Evolutionary conservation across 37 sponge, comb jelly and placozoan species (phyloP), one percentile per base, ranked within the genome.

Genomic region (Aphrocallistes beatrix): DNA sequence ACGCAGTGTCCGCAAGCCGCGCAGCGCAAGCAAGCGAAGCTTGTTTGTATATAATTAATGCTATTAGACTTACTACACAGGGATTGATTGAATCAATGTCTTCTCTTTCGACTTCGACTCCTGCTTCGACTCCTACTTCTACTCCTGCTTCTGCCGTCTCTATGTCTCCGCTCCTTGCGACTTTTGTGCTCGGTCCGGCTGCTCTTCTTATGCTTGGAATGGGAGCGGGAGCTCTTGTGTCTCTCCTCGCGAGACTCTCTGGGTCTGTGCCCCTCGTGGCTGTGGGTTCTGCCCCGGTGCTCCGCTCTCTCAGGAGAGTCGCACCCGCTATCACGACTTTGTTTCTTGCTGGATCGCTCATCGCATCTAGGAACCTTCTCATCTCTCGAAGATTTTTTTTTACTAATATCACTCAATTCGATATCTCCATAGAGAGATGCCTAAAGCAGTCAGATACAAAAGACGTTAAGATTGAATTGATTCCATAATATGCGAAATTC

Each of bases 201-300:
- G 32, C 21, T 3, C 21, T 30, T 3, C 75, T 60, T 60, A 13
- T 60, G 75, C 25, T 1, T 13, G 25, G 75, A 60, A 13, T 13
- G 75, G 75, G 75, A 60, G 75, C n/a, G 75, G 34, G 75, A 60
- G 75, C 75, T 60, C 75, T 60, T 60, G 75, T 60, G 75, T 13
- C n/a, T 60, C 6, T 60, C 28, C 28, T 30, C n/a, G n/a, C 34
- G 75, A 28, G 75, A 60, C 34, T n/a, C n/a, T n/a, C n/a, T 3
- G 17, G 34, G 75, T 60, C 28, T 3, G 28, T 60, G 34, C 34
- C 75, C n/a, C 6, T 60, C 75, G 3, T 30, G 75, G n/a, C 75
- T 60, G 75, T 60, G 34, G 25, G 75, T 25, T 3, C 17, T 60
- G 6, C 6, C 45, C 34, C 75, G 25, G 34, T 60, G 75, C n/a